Conservation (phyloP, 2,888 invertebrate species). For the Spilosoma lubricipeda region DNA sequence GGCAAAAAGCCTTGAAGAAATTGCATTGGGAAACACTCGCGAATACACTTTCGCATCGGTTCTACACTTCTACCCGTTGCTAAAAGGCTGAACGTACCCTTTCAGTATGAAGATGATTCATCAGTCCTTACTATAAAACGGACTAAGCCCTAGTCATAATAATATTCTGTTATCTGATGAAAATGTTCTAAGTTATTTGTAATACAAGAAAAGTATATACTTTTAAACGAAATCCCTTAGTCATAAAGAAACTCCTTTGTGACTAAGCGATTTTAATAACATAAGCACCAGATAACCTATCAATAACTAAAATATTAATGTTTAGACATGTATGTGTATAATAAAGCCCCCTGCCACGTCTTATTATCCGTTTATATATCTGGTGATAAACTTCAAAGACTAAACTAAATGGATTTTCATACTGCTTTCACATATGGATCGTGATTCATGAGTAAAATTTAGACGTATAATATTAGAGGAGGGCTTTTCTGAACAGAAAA, state of each 20-base stretch:
- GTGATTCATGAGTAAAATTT: neutral
- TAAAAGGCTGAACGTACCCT: neutral
- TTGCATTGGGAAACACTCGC: neutral
- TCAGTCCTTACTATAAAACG: neutral
- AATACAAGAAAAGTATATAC: neutral
- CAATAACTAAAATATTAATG: neutral
- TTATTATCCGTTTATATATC: too few relatives aligned
- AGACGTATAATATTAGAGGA: neutral
- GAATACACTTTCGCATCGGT: neutral
- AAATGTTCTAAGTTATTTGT: neutral
- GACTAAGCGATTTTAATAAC: too few relatives aligned
- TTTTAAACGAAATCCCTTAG: neutral
- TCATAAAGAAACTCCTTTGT: neutral
- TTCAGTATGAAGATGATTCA: neutral
- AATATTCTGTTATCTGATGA: neutral
- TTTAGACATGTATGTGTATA: neutral
- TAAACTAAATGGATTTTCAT: neutral
- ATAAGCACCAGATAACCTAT: neutral
- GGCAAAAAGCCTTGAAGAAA: too few relatives aligned
- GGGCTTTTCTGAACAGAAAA: too few relatives aligned
- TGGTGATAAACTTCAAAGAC: neutral
- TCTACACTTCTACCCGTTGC: neutral
- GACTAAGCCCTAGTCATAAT: neutral
- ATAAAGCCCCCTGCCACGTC: too few relatives aligned
- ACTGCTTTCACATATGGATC: neutral